These are phyloP conservation scores for Pseudococcus viburni DNA, from an alignment of 2,888 invertebrate genomes.

Conservation along the genomic window DNA sequence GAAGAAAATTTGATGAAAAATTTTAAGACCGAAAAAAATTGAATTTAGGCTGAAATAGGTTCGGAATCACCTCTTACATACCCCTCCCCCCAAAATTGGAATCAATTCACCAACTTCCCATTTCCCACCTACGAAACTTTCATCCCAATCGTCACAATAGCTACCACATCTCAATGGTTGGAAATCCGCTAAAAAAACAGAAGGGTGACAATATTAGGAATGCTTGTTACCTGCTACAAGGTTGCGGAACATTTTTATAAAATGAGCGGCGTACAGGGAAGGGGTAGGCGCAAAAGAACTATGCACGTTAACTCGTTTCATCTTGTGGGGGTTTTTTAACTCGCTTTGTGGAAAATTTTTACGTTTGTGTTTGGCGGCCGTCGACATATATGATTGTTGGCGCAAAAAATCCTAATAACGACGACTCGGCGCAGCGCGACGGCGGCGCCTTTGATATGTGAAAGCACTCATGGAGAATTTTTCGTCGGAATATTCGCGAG, in stretches of 20 bases:
- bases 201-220: conserved; percentile 21
- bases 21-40: no score
- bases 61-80: no score
- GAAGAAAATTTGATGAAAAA: no score
- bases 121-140: no score
- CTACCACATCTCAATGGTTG: neutral
- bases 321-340: conserved; percentile 19
- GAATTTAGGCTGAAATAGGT: no score
- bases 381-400: conserved; percentile 25
- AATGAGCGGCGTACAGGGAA: neutral
- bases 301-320: conserved; percentile 27
- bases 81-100: no score
- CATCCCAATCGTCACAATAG: neutral
- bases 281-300: neutral
- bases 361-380: conserved; percentile 29
- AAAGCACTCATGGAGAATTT: conserved; percentile 18
- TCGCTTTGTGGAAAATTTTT: conserved; percentile 28
- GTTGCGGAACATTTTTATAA: neutral
- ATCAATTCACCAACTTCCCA: no score
- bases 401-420: conserved; percentile 37
- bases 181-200: neutral
- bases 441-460: conserved; percentile 40
- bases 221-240: conserved; percentile 7
- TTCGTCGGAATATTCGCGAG: conserved; percentile 15
- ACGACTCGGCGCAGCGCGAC: neutral